Evolutionary conservation across 2,113 vertebrate species (phyloP).

Genomic region (Pygoscelis adeliae): DNA sequence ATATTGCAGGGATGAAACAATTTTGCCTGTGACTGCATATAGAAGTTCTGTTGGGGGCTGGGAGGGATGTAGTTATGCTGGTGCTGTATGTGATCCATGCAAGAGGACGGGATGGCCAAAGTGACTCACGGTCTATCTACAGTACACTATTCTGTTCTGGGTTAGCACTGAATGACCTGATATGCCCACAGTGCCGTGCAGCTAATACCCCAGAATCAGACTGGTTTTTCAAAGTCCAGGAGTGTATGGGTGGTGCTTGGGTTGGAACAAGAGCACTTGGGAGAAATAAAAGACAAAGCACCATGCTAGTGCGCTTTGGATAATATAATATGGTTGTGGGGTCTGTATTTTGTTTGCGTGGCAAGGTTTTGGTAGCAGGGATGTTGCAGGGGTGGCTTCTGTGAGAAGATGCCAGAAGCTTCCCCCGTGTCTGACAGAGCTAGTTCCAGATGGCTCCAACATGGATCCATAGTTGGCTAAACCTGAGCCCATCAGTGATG

Average conservation of each 20-base stretch:
- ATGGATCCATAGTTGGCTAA: background rate
- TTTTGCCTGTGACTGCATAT: background rate
- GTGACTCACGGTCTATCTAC: background rate
- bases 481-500: background rate
- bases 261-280: background rate
- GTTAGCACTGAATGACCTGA: background rate
- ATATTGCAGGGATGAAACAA: background rate
- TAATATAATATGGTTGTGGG: background rate
- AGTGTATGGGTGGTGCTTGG: background rate
- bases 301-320: background rate
- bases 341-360: background rate
- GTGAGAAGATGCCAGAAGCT: background rate
- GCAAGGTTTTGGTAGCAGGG: background rate
- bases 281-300: background rate
- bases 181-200: background rate
- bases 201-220: background rate
- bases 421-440: background rate
- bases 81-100: background rate
- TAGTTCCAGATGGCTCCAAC: background rate
- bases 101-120: background rate
- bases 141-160: background rate
- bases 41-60: background rate
- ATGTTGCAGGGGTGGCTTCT: background rate
- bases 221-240: background rate
- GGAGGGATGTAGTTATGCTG: background rate